Percentiles rank a stretch among this genome's conserved stretches.
phyloP scores from a whole-genome alignment of 2,113 vertebrate species.

The Pterocles burchelli region DNA sequence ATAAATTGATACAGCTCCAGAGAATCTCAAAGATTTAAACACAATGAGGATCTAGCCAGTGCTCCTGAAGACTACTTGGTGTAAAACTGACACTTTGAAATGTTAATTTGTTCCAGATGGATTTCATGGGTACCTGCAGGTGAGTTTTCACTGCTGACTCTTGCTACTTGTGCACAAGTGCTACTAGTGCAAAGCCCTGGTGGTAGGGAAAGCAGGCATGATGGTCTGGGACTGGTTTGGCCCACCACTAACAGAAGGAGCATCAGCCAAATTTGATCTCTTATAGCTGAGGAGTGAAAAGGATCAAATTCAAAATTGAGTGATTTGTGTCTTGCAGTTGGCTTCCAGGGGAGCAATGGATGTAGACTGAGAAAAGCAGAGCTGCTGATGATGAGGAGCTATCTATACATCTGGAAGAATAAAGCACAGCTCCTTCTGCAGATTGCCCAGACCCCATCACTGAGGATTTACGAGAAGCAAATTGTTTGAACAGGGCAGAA shows the following conservation, averaged over 20 bases:
- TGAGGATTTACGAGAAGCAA: not conserved
- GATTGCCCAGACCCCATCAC: not conserved
- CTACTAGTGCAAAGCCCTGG: not conserved
- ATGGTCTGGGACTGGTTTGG: not conserved
- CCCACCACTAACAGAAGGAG: not conserved
- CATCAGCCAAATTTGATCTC: not conserved
- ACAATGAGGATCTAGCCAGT: fast-evolving
- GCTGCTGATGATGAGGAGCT: not conserved
- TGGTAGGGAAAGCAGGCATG: not conserved
- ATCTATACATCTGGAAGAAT: not conserved
- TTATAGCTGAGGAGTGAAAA: not conserved
- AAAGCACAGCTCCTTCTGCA: not conserved
- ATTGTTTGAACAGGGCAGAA: not conserved
- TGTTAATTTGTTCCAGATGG: not conserved
- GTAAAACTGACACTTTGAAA: not conserved
- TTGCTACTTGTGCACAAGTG: not conserved
- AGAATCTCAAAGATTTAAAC: not conserved
- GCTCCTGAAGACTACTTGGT: not conserved
- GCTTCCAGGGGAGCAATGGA: not conserved
- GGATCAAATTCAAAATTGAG: not conserved
- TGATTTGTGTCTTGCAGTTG: not conserved
- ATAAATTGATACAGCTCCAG: not conserved
- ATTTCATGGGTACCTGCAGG: not conserved
- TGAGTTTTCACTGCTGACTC: not conserved
- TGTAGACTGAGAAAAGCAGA: not conserved